Conservation (phyloP, 2,113 vertebrate genomes). For the Aegithalos caudatus region DNA sequence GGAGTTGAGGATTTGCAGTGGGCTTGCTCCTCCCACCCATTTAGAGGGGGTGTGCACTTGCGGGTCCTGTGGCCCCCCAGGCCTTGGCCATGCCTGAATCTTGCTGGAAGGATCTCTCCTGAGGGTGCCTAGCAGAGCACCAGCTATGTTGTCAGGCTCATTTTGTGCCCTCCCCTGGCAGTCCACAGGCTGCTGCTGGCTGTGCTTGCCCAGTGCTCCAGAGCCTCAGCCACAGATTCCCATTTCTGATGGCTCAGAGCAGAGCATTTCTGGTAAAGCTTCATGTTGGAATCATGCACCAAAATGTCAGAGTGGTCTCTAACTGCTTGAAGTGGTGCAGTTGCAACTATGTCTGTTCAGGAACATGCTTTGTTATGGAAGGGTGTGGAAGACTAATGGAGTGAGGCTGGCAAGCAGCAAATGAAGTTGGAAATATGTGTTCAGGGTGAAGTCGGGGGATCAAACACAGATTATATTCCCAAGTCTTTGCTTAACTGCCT, state of each 20-base stretch:
- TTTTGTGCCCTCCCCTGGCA: background rate
- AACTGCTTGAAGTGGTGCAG: background rate
- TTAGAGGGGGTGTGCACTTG: background rate
- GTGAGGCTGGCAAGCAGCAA: background rate
- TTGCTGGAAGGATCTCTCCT: background rate
- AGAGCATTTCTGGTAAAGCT: background rate
- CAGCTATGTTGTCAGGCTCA: background rate
- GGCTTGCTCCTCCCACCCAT: background rate
- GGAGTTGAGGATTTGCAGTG: background rate
- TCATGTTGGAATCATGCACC: accelerated
- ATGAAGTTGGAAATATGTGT: background rate
- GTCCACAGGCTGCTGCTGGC: background rate
- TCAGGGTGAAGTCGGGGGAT: background rate
- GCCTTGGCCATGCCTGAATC: background rate
- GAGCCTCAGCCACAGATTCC: background rate
- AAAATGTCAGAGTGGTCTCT: background rate
- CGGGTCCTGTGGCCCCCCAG: background rate
- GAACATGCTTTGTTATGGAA: background rate
- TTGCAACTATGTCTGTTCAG: background rate
- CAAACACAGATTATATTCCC: background rate
- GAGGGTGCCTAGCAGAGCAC: background rate
- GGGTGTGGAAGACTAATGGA: background rate
- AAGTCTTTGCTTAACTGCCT: background rate
- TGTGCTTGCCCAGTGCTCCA: background rate
- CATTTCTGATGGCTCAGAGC: background rate